Percentiles rank a stretch among this genome's conserved stretches.
Evolutionary conservation across 1,140 invertebrate species (phyloP).

Genomic region (Agraylea sexmaculata): DNA sequence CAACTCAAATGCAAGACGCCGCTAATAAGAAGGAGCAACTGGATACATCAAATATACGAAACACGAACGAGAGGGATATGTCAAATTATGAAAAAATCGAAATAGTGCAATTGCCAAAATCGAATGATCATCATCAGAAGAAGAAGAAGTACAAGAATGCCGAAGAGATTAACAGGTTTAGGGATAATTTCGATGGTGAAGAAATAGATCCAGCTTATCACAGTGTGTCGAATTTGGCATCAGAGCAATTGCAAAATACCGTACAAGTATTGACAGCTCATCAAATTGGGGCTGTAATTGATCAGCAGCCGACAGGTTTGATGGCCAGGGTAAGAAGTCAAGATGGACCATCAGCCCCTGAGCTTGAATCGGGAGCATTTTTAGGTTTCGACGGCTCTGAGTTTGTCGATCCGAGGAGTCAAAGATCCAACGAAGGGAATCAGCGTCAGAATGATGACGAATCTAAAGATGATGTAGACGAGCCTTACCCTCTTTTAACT

Average conservation of each 20-base stretch:
- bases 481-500: constrained; percentile 35
- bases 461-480: constrained; percentile 26
- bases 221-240: constrained; percentile 14
- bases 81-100: constrained; percentile 10
- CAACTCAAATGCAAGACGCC: constrained; percentile 32
- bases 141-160: too few species aligned
- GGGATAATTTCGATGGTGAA: constrained; percentile 7
- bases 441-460: constrained; percentile 27
- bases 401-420: constrained; percentile 11
- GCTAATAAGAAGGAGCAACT: constrained; percentile 29
- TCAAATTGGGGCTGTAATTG: constrained; percentile 36
- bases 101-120: too few species aligned
- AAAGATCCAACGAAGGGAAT: constrained; percentile 22
- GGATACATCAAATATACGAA: constrained; percentile 20
- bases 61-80: too few species aligned
- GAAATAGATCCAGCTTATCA: constrained; percentile 9
- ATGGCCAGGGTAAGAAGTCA: constrained; percentile 22
- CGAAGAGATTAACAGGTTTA: constrained; percentile 6
- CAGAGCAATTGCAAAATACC: constrained; percentile 22
- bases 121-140: too few species aligned
- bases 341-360: neutral
- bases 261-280: constrained; percentile 32
- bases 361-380: constrained; percentile 4
- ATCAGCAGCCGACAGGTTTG: constrained; percentile 27
- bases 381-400: constrained; percentile 4